phyloP scores from a whole-genome alignment of 2,797 vertebrate genomes.

The Leptoclinus maculatus region DNA sequence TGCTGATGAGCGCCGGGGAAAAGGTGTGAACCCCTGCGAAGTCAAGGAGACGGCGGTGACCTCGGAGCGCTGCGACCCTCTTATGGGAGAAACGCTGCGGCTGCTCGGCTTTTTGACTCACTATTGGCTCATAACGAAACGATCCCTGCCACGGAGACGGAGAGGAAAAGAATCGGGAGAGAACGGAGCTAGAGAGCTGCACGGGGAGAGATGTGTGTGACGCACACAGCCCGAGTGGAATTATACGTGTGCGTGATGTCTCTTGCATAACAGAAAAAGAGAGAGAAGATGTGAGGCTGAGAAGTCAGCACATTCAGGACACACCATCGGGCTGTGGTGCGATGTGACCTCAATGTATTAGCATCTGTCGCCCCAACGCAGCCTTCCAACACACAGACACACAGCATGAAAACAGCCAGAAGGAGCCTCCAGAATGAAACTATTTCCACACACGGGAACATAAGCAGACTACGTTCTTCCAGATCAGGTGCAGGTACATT shows the following conservation, averaged over 20 bases:
- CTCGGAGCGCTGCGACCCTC: conserved; percentile 27
- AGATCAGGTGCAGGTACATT: neutral
- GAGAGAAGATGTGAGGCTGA: conserved; percentile 20
- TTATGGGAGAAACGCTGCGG: conserved; percentile 18
- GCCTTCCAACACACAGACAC: neutral
- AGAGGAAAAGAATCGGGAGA: conserved; percentile 15
- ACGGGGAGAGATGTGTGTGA: conserved; percentile 52
- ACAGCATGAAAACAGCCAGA: neutral
- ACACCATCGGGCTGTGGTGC: conserved; percentile 16
- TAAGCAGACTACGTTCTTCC: neutral
- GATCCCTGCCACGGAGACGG: conserved; percentile 9
- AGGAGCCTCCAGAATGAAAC: conserved; percentile 1
- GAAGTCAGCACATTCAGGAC: conserved; percentile 19
- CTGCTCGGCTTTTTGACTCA: conserved; percentile 11
- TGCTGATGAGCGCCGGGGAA: conserved; percentile 48
- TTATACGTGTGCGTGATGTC: conserved; percentile 40
- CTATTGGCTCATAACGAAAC: neutral
- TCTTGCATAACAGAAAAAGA: conserved; percentile 58
- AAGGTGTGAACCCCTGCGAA: conserved; percentile 25
- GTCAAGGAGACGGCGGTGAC: conserved; percentile 67
- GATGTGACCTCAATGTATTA: conserved; percentile 28
- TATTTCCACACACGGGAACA: neutral
- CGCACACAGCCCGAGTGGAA: conserved; percentile 55
- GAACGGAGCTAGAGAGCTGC: conserved; percentile 37
- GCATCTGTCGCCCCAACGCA: conserved; percentile 17